Evolutionary conservation across 2,113 vertebrate species (phyloP).

Genomic region (Speoplatyrhinus poulsoni): DNA sequence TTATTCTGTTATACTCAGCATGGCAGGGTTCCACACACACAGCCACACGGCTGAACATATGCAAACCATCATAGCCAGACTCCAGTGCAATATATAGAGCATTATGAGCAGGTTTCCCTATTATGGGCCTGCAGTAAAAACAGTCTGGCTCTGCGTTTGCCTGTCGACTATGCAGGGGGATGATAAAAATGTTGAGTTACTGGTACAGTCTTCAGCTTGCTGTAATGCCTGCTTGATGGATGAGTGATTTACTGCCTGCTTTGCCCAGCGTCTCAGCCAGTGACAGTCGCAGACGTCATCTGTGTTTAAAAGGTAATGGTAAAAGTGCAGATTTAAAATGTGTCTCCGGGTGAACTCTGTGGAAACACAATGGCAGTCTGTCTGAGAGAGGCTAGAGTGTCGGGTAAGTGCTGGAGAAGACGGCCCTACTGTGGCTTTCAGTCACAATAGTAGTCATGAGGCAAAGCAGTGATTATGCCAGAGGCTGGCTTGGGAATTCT

Average conservation of each 20-base stretch:
- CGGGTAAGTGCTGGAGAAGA: no score
- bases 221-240: conserved; percentile 22
- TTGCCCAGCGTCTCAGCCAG: conserved; percentile 23
- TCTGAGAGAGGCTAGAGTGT: no score
- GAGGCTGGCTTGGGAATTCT: no score
- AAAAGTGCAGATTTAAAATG: no score
- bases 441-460: no score
- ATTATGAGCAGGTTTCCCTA: conserved; percentile 6
- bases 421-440: no score
- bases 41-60: conserved; percentile 13
- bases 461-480: no score
- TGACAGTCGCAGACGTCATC: conserved; percentile 24
- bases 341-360: not conserved
- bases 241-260: no score
- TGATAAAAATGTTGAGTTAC: conserved; percentile 38
- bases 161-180: conserved; percentile 30
- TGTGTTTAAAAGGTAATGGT: not conserved
- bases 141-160: conserved; percentile 48
- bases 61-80: conserved; percentile 47
- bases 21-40: conserved; percentile 13
- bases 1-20: not conserved
- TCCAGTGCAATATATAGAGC: conserved; percentile 8
- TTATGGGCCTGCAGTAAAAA: conserved; percentile 50
- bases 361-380: no score
- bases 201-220: conserved; percentile 42